Conservation (phyloP, 2,797 vertebrate species). For the Amblyraja radiata region DNA sequence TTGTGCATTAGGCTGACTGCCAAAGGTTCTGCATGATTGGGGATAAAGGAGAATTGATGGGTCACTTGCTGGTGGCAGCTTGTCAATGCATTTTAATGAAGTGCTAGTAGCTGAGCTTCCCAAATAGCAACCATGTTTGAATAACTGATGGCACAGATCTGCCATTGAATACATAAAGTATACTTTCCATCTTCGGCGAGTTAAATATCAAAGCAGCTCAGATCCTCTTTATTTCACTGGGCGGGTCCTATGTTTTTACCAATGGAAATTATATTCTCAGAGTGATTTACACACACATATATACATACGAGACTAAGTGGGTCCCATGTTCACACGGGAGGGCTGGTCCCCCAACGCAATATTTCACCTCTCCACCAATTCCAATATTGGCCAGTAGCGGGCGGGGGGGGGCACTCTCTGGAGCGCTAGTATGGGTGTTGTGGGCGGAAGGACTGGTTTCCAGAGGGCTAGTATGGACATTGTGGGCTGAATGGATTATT, state of each 20-base stretch:
- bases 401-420: too few species aligned
- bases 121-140: conserved; percentile 11
- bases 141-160: conserved; percentile 21
- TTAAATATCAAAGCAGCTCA: background rate
- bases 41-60: conserved; percentile 33
- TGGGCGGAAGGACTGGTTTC: too few species aligned
- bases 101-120: background rate
- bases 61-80: conserved; percentile 24
- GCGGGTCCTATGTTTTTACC: background rate
- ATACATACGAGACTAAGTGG: too few species aligned
- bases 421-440: too few species aligned
- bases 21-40: conserved; percentile 16
- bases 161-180: conserved; percentile 28
- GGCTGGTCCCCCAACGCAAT: too few species aligned
- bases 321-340: too few species aligned
- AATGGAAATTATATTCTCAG: background rate
- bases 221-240: background rate
- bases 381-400: too few species aligned
- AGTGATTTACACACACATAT: background rate
- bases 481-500: too few species aligned
- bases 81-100: conserved; percentile 34
- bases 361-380: too few species aligned
- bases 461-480: too few species aligned
- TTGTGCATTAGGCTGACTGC: conserved; percentile 14
- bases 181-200: background rate